Percentiles rank a stretch among this genome's conserved stretches.
Evolutionary conservation across 2,888 invertebrate species (phyloP).

Genomic region (Spodoptera littoralis): DNA sequence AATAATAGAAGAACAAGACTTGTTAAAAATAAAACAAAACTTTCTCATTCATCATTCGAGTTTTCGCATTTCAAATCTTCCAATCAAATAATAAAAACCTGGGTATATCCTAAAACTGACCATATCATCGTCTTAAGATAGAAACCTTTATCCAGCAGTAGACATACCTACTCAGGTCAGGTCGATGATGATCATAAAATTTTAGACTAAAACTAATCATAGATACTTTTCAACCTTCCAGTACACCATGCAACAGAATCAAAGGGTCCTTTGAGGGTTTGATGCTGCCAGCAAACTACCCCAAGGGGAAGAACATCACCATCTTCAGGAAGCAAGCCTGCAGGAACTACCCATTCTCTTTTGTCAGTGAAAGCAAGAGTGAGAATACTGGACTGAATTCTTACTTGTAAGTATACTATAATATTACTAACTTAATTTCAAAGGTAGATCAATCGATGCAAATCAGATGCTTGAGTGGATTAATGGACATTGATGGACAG

Average conservation of each 20-base stretch:
- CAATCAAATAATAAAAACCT: too few species aligned
- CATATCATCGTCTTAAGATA: too few species aligned
- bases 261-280: constrained; percentile 93
- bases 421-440: too few species aligned
- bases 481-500: too few species aligned
- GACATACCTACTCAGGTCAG: neutral
- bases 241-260: constrained; percentile 91
- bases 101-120: too few species aligned
- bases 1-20: too few species aligned
- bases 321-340: constrained; percentile 95
- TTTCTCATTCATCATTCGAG: too few species aligned
- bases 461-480: too few species aligned
- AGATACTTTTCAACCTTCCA: constrained; percentile 55
- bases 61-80: too few species aligned
- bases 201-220: neutral
- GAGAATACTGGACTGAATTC: constrained; percentile 83
- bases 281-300: constrained; percentile 90
- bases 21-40: too few species aligned
- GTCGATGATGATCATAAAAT: too few species aligned
- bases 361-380: constrained; percentile 60
- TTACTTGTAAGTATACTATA: constrained; percentile 84
- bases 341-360: constrained; percentile 89
- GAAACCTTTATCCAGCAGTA: neutral
- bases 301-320: constrained; percentile 85
- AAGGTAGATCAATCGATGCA: too few species aligned